Percentiles rank a stretch among this genome's conserved stretches.
Evolutionary conservation across 2,797 vertebrate species (phyloP).

Genomic region (Tauraco hartlaubi): DNA sequence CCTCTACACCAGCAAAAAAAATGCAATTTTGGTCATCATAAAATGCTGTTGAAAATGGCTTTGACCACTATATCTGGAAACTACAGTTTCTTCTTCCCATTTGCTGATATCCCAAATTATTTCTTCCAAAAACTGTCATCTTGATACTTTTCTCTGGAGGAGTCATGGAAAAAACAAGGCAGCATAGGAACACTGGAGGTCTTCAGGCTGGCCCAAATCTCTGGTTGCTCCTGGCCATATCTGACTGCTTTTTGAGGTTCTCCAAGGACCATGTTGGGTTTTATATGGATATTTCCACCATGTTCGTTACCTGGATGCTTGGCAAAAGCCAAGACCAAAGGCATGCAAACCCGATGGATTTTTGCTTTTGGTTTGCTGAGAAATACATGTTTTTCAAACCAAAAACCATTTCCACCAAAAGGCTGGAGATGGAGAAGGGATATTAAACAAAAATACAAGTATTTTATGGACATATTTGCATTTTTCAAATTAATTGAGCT

Average conservation of each 20-base stretch:
- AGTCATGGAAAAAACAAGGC: background rate
- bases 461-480: background rate
- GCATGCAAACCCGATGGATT: background rate
- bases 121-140: background rate
- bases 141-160: background rate
- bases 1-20: background rate
- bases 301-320: rapidly evolving
- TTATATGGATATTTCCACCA: rapidly evolving
- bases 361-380: background rate
- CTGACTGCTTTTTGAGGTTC: background rate
- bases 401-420: background rate
- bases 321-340: background rate
- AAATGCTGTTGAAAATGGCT: background rate
- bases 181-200: background rate
- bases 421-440: background rate
- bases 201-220: background rate
- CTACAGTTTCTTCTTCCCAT: background rate
- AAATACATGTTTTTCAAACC: background rate
- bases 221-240: background rate
- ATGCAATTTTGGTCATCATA: background rate
- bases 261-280: background rate
- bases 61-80: background rate
- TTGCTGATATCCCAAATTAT: background rate
- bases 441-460: background rate
- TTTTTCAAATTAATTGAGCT: background rate